These are phyloP conservation scores for Andrena haemorrhoa DNA, from an alignment of 2,888 invertebrate genomes.

Conservation along the genomic window DNA sequence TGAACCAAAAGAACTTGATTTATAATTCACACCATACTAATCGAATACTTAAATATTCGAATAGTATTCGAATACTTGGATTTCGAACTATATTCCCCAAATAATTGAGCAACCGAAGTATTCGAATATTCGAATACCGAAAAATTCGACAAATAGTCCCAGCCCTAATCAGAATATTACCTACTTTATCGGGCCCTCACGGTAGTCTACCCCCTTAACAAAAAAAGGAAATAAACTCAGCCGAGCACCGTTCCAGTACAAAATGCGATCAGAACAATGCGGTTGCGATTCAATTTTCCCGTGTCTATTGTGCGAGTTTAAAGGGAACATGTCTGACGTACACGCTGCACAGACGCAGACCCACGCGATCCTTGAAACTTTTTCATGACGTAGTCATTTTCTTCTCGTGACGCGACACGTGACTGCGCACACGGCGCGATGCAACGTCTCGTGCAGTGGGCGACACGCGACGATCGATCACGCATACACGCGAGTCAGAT, in stretches of 20 bases:
- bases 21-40: too few relatives aligned
- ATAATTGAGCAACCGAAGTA: too few relatives aligned
- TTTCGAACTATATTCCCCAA: too few relatives aligned
- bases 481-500: constrained; percentile 69
- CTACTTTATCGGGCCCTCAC: too few relatives aligned
- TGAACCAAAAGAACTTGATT: too few relatives aligned
- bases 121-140: too few relatives aligned
- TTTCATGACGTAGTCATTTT: constrained; percentile 63
- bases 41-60: too few relatives aligned
- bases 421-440: constrained; percentile 72
- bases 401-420: constrained; percentile 69
- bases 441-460: constrained; percentile 55
- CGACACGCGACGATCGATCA: constrained; percentile 78
- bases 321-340: constrained; percentile 35
- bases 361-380: constrained; percentile 66
- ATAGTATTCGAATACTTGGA: too few relatives aligned
- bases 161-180: too few relatives aligned
- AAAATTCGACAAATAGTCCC: too few relatives aligned
- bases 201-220: background rate
- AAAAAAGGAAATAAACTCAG: background rate
- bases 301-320: constrained; percentile 26
- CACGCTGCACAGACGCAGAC: constrained; percentile 19
- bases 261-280: constrained; percentile 27
- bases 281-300: constrained; percentile 16
- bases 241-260: background rate